Percentiles rank a stretch among this genome's conserved stretches.
Evolutionary conservation across 2,797 vertebrate genomes (phyloP).

Genomic region (Geotrypetes seraphini): DNA sequence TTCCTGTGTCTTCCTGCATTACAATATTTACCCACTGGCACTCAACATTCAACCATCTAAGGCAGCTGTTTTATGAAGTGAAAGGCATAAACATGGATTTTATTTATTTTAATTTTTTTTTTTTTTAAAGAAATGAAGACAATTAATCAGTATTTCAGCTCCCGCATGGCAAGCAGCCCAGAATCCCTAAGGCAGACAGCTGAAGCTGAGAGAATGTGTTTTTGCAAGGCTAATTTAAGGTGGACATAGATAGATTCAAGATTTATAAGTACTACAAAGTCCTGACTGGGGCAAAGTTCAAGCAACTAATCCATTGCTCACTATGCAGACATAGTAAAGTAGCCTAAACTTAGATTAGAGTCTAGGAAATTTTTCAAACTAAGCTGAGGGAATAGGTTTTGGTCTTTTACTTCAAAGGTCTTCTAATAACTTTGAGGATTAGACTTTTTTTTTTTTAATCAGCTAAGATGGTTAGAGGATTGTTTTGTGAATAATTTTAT

Average conservation of each 20-base stretch:
- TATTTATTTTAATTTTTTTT: constrained; percentile 29
- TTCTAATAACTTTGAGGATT: constrained; percentile 77
- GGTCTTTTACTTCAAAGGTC: constrained; percentile 79
- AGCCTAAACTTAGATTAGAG: constrained; percentile 36
- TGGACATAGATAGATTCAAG: constrained; percentile 57
- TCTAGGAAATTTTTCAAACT: constrained; percentile 67
- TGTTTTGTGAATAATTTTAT: no score
- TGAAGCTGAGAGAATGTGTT: constrained; percentile 43
- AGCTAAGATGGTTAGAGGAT: constrained; percentile 53
- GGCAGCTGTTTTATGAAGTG: constrained; percentile 47
- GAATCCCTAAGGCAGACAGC: constrained; percentile 52
- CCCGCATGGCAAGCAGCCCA: constrained; percentile 66
- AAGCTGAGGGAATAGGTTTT: constrained; percentile 52
- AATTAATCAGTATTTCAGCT: constrained; percentile 58
- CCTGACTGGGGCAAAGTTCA: constrained; percentile 59
- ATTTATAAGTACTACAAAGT: constrained; percentile 61
- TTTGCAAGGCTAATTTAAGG: constrained; percentile 59
- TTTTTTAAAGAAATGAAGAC: constrained; percentile 39
- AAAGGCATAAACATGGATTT: constrained; percentile 48
- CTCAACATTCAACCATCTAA: constrained; percentile 52
- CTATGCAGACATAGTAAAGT: constrained; percentile 33
- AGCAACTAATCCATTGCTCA: constrained; percentile 50
- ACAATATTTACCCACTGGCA: constrained; percentile 36
- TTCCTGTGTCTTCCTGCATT: constrained; percentile 13
- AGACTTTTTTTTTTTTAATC: constrained; percentile 79